phyloP scores from a whole-genome alignment of 2,888 invertebrate genomes.

The Barypeithes pellucidus region DNA sequence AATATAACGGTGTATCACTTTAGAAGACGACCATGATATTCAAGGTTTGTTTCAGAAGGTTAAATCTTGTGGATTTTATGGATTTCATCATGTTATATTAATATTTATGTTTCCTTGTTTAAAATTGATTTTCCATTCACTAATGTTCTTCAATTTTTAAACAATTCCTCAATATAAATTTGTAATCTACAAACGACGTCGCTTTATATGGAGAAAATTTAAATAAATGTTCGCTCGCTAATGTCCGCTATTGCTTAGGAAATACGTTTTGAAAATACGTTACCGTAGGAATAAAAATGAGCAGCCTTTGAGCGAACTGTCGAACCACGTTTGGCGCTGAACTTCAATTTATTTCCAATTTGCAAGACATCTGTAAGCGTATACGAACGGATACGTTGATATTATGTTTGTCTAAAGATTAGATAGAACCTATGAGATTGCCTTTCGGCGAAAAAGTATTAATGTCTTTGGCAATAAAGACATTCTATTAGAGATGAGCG shows the following conservation, averaged over 20 bases:
- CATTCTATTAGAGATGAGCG: no score
- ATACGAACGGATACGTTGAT: constrained; percentile 16
- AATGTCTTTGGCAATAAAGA: no score
- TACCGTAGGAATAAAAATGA: constrained; percentile 46
- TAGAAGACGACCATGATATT: no score
- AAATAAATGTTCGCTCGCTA: constrained; percentile 42
- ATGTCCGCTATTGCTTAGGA: constrained; percentile 43
- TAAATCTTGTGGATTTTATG: no score
- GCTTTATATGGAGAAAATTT: constrained; percentile 19
- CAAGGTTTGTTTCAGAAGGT: no score
- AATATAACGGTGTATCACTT: no score
- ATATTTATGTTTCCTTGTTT: no score
- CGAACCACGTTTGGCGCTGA: constrained; percentile 21
- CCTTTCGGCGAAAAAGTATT: no score
- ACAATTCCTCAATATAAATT: background rate
- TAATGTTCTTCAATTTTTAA: background rate
- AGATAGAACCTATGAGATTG: background rate
- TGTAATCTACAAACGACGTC: background rate
- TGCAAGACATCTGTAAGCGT: constrained; percentile 34
- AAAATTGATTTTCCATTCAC: background rate
- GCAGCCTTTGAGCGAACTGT: constrained; percentile 40
- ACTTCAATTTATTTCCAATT: constrained; percentile 46
- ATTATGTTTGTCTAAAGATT: constrained; percentile 5
- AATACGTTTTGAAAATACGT: constrained; percentile 42
- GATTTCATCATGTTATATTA: no score